Evolutionary conservation across 2,888 invertebrate genomes (phyloP), one percentile per base, ranked within the genome.

Genomic region (Bugulina stolonifera): DNA sequence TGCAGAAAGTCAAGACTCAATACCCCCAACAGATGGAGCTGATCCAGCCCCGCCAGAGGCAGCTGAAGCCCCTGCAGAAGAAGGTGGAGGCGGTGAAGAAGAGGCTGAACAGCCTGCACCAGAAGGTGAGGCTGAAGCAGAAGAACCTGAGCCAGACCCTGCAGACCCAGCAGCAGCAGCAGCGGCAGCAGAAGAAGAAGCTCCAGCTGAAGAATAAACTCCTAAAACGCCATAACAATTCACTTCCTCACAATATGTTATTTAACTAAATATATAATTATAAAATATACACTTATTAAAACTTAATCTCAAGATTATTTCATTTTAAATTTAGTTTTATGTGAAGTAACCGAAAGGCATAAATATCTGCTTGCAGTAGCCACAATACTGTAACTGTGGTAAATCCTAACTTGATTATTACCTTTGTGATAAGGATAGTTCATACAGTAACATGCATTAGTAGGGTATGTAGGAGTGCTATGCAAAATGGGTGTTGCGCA

Each of bases 181-280:
- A 23, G 43, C 23, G 43, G 34, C 43, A 14, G 71, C 52, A n/a
- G 73, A 69, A 34, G 72, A 52, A 32, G 71, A 14, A 10, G 64
- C 22, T 10, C 64, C 54, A 32, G 71, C 35, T 2, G 73, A 64
- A 29, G 74, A 43, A 72, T 22, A 54, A 18, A 18, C 2, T 69
- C 27, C 64, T n/a, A n/a, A n/a, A n/a, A n/a, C n/a, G n/a, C n/a
- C 73, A 64, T 71, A 64, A 74, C 71, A 71, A 74, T 71, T 72
- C 73, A 73, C 73, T 71, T 73, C 73, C 69, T 74, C 74, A 74
- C 73, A 71, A 74, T 74, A 72, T 57, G 71, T 72, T 73, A 72
- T n/a, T n/a, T n/a, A n/a, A n/a, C n/a, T n/a, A n/a, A n/a, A n/a
- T n/a, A n/a, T n/a, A n/a, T n/a, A n/a, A n/a, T n/a, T n/a, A n/a